Evolutionary conservation across 2,888 invertebrate species (phyloP), one percentile per base, ranked within the genome.

Genomic region (Strigamia crassipes): DNA sequence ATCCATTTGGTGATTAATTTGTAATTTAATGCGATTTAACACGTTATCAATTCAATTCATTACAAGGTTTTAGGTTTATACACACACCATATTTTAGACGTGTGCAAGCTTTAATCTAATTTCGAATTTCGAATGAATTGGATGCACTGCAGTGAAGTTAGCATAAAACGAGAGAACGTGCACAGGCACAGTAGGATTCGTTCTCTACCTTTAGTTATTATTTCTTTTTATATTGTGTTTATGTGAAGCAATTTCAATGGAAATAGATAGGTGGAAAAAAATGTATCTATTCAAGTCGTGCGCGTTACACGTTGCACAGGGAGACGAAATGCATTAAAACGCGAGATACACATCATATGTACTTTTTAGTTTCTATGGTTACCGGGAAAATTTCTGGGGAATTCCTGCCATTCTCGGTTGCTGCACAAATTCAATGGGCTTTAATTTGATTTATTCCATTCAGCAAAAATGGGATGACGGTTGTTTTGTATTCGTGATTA

Each of bases 211-310:
- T 56, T 56, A 21, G 18, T 27, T 27, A 3, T 23, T 61, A 12
- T 61, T 18, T 61, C 21, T 61, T 61, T 10, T 61, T 61, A 61
- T n/a, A 13, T 46, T 46, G 12, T 46, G 46, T 46, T 46, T 46
- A 15, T n/a, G 46, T 51, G 51, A 12, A 23, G 61, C 23, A 61
- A 61, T 61, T 61, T 61, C 61, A 23, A 61, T 61, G 61, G 61
- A 61, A 61, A 61, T 61, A 61, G 61, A 61, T 61, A 61, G 61
- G 61, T 61, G 21, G 13, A 61, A 61, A 61, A 56, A 18, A 23
- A 61, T 61, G 61, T 61, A 61, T 61, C 61, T 18, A 61, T 18
- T 61, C 21, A 61, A 61, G 61, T 61, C 6, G 5, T 8, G 10
- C 9, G 61, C 10, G 23, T 18, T 61, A 23, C 61, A 61, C 61